Base-by-base conservation (phyloP, 1,140 invertebrate species). In the Drosophila paulistorum region DNA sequence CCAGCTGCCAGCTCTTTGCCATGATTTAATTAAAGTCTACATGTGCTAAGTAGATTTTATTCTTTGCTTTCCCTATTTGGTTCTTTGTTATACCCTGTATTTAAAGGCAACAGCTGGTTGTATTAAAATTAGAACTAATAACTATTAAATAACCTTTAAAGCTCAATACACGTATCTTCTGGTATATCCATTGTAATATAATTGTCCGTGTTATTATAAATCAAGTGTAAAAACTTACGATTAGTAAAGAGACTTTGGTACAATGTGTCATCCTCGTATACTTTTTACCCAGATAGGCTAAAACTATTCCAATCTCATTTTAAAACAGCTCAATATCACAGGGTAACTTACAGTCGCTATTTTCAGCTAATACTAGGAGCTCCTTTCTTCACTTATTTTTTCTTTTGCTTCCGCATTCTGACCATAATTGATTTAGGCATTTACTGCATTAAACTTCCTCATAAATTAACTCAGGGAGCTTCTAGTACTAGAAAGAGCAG, bases 1-100 rank as follows among this genome's bases (percentile, higher is more conserved):
- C 39, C 20, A 41, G 14, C 37, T 39, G 60, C 60, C 41, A 3
- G 13, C 33, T 13, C 65, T 72, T 30, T 68, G 63, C 68, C 79
- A 87, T 80, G 83, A 87, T 87, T 87, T 87, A 87, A 87, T 87
- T 87, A 87, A 87, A 81, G 70, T 74, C 68, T 87, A 87, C 79
- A 87, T 87, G 83, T 87, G 83, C 83, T 83, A 86, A 86, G 83
- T 87, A 87, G 83, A 87, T 86, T 87, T 82, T 73, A 86, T 86
- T 86, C 75, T 66, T 71, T 86, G 81, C 74, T 59, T 61, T 64
- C 63, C 81, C 74, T 76, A 69, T 84, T 77, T 68, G 57, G 69
- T 80, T 76, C 62, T 73, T 63, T 65, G 9, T 11, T 51, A 23
- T 23, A 51, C 20, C 45, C 45, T 23, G 45, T 23, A n/a, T 10